Percentiles rank a stretch among this genome's conserved stretches.
These are phyloP conservation scores for Mus spicilegus DNA, from an alignment of 2,113 vertebrate genomes.

Conservation along the genomic window DNA sequence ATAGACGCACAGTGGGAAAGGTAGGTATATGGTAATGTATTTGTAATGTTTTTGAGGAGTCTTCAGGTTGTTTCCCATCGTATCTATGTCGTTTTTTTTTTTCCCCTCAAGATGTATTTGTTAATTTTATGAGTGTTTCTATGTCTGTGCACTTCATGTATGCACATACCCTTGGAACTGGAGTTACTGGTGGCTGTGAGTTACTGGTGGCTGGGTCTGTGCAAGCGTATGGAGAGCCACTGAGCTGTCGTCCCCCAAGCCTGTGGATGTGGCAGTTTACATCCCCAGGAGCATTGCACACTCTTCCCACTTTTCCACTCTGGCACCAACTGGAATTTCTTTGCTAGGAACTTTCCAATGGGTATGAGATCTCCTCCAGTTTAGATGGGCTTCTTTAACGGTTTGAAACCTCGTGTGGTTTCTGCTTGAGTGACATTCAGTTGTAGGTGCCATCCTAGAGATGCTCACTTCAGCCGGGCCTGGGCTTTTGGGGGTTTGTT, in stretches of 20 bases:
- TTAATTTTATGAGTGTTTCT: background rate
- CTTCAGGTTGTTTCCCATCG: background rate
- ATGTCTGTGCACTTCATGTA: background rate
- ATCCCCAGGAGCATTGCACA: background rate
- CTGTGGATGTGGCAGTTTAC: background rate
- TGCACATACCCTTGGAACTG: background rate
- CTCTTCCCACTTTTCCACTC: background rate
- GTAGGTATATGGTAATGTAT: background rate
- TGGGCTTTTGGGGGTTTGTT: background rate
- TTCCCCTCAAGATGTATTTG: background rate
- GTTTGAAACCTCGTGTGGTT: too few species aligned
- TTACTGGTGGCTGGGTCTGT: background rate
- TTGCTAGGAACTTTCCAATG: background rate
- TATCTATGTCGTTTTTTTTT: background rate
- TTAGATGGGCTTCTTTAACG: background rate
- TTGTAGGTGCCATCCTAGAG: fast-evolving
- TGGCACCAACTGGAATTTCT: background rate
- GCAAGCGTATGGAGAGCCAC: background rate
- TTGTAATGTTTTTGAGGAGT: background rate
- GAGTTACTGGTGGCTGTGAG: background rate
- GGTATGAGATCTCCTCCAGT: background rate
- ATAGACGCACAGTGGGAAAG: background rate
- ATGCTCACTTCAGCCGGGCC: background rate
- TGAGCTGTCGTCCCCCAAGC: background rate
- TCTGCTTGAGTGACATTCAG: fast-evolving